These are phyloP conservation scores for Xiphophorus hellerii DNA, from an alignment of 2,113 vertebrate species.

Conservation along the genomic window DNA sequence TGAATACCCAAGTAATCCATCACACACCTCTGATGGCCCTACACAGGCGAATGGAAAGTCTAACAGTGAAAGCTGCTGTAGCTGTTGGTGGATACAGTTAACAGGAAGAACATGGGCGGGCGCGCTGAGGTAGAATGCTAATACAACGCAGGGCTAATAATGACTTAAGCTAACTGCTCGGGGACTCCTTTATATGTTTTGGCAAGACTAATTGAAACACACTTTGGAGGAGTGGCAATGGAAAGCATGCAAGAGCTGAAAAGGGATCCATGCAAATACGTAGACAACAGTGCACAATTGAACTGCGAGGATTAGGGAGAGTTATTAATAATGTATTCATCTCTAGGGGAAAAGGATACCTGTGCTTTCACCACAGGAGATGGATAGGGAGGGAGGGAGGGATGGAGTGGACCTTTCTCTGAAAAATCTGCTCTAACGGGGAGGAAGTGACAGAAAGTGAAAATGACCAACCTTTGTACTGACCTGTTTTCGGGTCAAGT, in stretches of 20 bases:
- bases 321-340: conserved; percentile 5
- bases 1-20: conserved; percentile 59
- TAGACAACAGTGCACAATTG: conserved; percentile 22
- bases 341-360: conserved; percentile 3
- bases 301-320: conserved; percentile 20
- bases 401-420: conserved; percentile 9
- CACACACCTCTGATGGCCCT: conserved; percentile 45
- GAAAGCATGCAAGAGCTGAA: conserved; percentile 57
- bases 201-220: conserved; percentile 36
- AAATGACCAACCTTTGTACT: conserved; percentile 97
- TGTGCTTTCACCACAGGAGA: conserved; percentile 7
- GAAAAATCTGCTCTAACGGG: conserved; percentile 30
- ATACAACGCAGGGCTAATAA: conserved; percentile 43
- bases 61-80: conserved; percentile 30
- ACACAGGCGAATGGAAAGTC: conserved; percentile 29
- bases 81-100: conserved; percentile 32
- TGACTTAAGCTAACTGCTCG: conserved; percentile 26
- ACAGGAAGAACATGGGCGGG: conserved; percentile 43
- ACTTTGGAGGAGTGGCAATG: conserved; percentile 37
- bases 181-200: conserved; percentile 31
- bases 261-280: conserved; percentile 67
- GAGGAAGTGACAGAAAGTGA: conserved; percentile 84
- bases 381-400: too few relatives aligned
- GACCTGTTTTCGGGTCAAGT: conserved; percentile 94
- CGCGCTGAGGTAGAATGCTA: conserved; percentile 22